A percentile compares a stretch with the other conserved stretches of the same genome.
phyloP scores from a whole-genome alignment of 2,888 invertebrate genomes.

The Thymelicus sylvestris region DNA sequence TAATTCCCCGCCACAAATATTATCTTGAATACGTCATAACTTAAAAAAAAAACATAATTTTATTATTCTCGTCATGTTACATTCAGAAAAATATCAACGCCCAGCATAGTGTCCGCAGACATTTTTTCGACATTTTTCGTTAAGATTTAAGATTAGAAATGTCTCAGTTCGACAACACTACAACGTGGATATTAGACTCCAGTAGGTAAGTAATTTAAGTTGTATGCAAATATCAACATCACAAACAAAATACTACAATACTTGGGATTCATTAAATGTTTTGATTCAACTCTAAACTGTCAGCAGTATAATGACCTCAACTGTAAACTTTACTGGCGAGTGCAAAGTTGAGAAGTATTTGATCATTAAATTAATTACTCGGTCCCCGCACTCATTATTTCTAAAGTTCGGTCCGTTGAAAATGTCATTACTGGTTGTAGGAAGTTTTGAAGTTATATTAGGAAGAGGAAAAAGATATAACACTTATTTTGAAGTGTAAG shows the following conservation, averaged over 20 bases:
- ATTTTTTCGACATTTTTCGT: too few relatives aligned
- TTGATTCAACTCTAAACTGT: neutral
- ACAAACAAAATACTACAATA: neutral
- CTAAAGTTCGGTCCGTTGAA: slow-evolving; percentile 13
- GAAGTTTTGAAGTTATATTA: slow-evolving; percentile 3
- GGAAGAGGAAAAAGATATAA: neutral
- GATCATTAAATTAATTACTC: slow-evolving; percentile 21
- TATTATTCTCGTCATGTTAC: too few relatives aligned
- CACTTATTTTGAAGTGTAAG: neutral
- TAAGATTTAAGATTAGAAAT: too few relatives aligned
- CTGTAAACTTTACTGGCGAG: slow-evolving; percentile 21
- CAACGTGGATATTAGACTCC: too few relatives aligned
- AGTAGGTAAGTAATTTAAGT: too few relatives aligned
- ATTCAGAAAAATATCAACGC: too few relatives aligned
- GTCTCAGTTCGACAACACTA: too few relatives aligned
- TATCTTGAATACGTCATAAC: too few relatives aligned
- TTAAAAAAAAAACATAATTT: too few relatives aligned
- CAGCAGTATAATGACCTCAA: slow-evolving; percentile 5
- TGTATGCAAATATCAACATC: too few relatives aligned
- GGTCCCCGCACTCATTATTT: slow-evolving; percentile 19
- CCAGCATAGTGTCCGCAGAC: too few relatives aligned
- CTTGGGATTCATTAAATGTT: neutral
- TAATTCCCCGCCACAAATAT: too few relatives aligned
- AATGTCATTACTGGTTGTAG: slow-evolving; percentile 9
- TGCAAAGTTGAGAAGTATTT: slow-evolving; percentile 27